Conservation (phyloP, 2,888 invertebrate species). For the Therioaphis trifolii region DNA sequence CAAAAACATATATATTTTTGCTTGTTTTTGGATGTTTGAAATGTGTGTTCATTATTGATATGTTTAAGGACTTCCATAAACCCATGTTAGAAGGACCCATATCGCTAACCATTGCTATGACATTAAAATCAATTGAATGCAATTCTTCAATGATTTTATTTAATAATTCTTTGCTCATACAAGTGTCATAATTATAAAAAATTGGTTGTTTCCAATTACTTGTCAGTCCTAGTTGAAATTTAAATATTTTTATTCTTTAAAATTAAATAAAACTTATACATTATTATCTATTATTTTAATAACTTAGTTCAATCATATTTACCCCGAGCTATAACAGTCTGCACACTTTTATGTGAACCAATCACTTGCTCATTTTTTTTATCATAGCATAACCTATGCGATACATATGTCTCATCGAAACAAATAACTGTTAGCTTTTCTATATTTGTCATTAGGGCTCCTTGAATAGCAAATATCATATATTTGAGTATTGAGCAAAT, state of each 20-base stretch:
- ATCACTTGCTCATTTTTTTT: slow-evolving; percentile 26
- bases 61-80: slow-evolving; percentile 7
- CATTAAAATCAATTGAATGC: background rate
- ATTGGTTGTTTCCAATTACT: slow-evolving; percentile 5
- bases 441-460: background rate
- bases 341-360: background rate
- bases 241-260: background rate
- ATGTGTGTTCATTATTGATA: background rate
- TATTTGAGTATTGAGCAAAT: background rate
- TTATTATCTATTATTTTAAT: background rate
- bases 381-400: slow-evolving; percentile 1
- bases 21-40: background rate
- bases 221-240: background rate
- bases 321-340: slow-evolving; percentile 5
- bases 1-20: background rate
- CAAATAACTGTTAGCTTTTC: background rate
- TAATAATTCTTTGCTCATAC: background rate
- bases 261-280: background rate
- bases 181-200: slow-evolving; percentile 4
- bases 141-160: slow-evolving; percentile 3
- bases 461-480: background rate
- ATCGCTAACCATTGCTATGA: background rate
- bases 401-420: slow-evolving; percentile 27
- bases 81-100: slow-evolving; percentile 3
- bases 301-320: slow-evolving; percentile 5